These are phyloP conservation scores for Drosophila monieri DNA, from an alignment of 2,888 invertebrate genomes.

Conservation along the genomic window DNA sequence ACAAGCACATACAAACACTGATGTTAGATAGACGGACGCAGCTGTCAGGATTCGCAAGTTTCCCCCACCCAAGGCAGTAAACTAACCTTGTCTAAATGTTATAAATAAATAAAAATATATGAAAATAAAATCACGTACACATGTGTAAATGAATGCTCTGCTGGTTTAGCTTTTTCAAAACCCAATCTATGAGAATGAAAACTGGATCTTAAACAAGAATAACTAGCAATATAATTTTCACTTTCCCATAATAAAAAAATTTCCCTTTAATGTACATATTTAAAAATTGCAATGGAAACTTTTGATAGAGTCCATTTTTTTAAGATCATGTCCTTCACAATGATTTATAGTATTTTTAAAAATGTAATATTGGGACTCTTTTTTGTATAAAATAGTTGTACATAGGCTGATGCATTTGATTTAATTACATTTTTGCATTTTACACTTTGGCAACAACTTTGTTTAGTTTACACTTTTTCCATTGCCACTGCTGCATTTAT, in stretches of 20 bases:
- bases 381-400: too few relatives aligned
- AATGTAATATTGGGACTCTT: too few relatives aligned
- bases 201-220: slow-evolving; percentile 4
- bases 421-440: background rate
- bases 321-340: too few relatives aligned
- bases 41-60: slow-evolving; percentile 57
- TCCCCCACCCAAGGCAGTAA: slow-evolving; percentile 30
- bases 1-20: background rate
- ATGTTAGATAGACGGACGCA: slow-evolving; percentile 37
- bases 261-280: background rate
- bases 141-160: slow-evolving; percentile 37
- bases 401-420: background rate
- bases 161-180: slow-evolving; percentile 31
- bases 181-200: background rate
- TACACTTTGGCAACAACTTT: slow-evolving; percentile 1
- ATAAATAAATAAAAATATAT: slow-evolving; percentile 67
- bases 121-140: slow-evolving; percentile 32
- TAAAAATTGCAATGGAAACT: too few relatives aligned
- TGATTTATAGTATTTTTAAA: too few relatives aligned
- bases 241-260: slow-evolving; percentile 51
- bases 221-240: slow-evolving; percentile 19
- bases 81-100: slow-evolving; percentile 61
- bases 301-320: too few relatives aligned
- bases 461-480: slow-evolving; percentile 6
- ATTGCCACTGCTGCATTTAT: slow-evolving; percentile 8